These are phyloP conservation scores for Aphodius granarius DNA, from an alignment of 2,888 invertebrate species.

Conservation along the genomic window DNA sequence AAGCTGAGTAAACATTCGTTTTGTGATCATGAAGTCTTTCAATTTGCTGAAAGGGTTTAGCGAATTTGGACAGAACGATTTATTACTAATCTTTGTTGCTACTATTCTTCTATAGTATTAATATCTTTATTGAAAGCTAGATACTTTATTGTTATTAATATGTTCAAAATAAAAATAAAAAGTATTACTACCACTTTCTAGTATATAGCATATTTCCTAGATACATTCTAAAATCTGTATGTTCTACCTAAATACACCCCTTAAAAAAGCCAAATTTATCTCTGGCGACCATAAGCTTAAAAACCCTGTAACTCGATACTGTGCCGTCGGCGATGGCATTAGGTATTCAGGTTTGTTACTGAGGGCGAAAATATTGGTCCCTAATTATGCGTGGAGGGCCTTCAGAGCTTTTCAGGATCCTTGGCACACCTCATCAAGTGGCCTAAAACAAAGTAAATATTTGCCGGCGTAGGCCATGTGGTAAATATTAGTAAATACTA, in stretches of 20 bases:
- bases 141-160: no score
- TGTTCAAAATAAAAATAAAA: no score
- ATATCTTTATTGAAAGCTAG: no score
- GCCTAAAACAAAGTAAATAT: conserved; percentile 40
- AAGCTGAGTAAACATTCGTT: not conserved
- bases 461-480: conserved; percentile 44
- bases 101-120: no score
- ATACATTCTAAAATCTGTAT: not conserved
- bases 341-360: not conserved
- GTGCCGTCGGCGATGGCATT: not conserved
- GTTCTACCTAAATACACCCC: not conserved
- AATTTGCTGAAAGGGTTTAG: not conserved
- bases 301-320: not conserved
- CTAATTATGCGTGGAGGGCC: not conserved
- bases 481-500: conserved; percentile 46
- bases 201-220: no score
- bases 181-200: no score
- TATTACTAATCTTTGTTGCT: not conserved
- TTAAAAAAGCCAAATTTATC: not conserved
- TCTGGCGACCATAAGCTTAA: not conserved
- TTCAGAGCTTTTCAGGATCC: not conserved
- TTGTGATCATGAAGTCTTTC: not conserved
- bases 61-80: not conserved
- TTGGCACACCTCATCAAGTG: not conserved
- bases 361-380: not conserved